Conservation (phyloP, 2,113 vertebrate genomes). For the Gymnobelideus leadbeateri region DNA sequence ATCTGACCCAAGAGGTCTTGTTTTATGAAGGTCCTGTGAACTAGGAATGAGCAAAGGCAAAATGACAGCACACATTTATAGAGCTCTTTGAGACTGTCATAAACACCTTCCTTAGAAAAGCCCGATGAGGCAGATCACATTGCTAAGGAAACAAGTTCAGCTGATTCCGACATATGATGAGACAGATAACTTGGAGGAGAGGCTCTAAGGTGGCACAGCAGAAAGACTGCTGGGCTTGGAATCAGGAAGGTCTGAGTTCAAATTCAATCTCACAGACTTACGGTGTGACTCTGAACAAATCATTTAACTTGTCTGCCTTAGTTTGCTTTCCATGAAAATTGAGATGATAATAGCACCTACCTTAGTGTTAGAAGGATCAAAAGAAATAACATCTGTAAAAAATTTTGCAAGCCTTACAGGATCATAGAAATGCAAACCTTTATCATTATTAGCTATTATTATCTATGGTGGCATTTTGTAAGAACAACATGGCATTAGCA, state of each 20-base stretch:
- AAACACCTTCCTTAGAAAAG: neutral
- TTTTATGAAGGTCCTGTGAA: neutral
- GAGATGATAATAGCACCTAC: neutral
- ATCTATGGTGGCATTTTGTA: neutral
- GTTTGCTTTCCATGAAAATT: too few species aligned
- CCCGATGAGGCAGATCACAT: neutral
- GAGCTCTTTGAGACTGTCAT: neutral
- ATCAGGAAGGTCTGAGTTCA: neutral
- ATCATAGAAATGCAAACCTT: neutral
- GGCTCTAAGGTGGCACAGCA: neutral
- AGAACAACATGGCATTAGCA: neutral
- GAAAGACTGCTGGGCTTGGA: neutral
- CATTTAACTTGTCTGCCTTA: too few species aligned
- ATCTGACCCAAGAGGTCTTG: neutral
- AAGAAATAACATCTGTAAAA: neutral
- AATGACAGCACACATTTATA: neutral
- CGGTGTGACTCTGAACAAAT: too few species aligned
- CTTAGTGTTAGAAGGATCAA: neutral
- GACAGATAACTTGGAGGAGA: neutral
- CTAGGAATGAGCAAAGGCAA: neutral
- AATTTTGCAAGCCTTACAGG: neutral
- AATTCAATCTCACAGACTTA: neutral
- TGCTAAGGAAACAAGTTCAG: neutral
- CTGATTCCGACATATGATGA: neutral
- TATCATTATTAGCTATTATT: neutral